Evolutionary conservation across 2,888 invertebrate genomes (phyloP), one percentile per base, ranked within the genome.

Genomic region (Anarsia innoxiella): DNA sequence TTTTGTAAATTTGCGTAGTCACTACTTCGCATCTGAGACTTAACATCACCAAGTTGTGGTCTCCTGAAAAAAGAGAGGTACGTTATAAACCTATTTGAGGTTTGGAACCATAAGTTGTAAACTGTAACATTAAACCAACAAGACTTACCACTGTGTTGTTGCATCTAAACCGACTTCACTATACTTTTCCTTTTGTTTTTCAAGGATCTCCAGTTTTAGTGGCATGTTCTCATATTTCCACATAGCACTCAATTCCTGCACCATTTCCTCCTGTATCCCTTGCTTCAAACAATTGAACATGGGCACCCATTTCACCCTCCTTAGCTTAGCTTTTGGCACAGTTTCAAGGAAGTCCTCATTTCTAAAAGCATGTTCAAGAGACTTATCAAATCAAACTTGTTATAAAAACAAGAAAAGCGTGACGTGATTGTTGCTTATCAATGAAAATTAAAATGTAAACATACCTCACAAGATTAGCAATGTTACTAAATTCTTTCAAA

Each of bases 191-290:
- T 67, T 77, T 48, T 80, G 84, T 40, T 73, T 73, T 44, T 79
- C 77, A 25, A 82, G 53, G 29, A 59, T 45, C 44, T 75, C 76
- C 25, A 80, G 48, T 48, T 82, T 85, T 26, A 66, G 58, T 9
- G 66, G 59, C 69, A 86, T 78, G 40, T 75, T 68, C 51, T 86
- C 84, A 47, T 72, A 72, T 40, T 73, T 61, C 86, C 86, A 86
- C 80, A 86, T 76, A 2, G 66, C 56, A 46, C 59, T 68, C 29
- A 83, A 46, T 51, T 84, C 82, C 42, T 78, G 71, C 4, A 78
- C 59, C 71, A 85, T 77, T 46, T 77, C 78, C 44, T 74, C 68
- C 6, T 72, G 56, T 31, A 85, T 74, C 2, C 66, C 61, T 56
- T 79, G 74, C 51, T 82, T 83, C 36, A 85, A 51, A 42, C 66